These are phyloP conservation scores for Megaceryle maxima DNA, from an alignment of 2,113 vertebrate species.

Conservation along the genomic window DNA sequence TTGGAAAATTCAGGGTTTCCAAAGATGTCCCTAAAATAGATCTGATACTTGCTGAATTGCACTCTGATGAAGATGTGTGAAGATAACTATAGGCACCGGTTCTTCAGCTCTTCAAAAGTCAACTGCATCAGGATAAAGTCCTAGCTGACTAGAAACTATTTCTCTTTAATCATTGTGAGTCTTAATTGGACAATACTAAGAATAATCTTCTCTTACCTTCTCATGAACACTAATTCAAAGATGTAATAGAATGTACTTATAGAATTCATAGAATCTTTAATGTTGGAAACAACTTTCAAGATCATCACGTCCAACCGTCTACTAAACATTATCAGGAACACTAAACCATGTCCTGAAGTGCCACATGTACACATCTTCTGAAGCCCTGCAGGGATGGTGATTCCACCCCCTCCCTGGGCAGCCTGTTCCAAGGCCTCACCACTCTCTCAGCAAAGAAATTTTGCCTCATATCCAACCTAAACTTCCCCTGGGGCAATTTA, in stretches of 20 bases:
- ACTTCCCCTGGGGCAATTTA: no score
- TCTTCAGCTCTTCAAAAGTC: neutral
- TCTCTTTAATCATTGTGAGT: rapidly evolving
- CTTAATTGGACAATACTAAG: neutral
- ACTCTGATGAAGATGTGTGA: neutral
- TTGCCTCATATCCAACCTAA: no score
- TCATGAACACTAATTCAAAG: neutral
- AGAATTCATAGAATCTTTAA: no score
- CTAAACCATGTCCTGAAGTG: no score
- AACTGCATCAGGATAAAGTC: neutral
- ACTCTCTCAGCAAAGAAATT: no score
- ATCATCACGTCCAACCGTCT: no score
- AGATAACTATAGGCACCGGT: neutral
- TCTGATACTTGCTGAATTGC: neutral
- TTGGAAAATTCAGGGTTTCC: neutral
- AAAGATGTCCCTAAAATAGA: neutral
- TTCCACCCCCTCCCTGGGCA: no score
- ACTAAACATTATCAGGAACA: no score
- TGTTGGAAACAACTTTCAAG: no score
- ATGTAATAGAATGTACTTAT: neutral
- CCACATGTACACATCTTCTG: no score
- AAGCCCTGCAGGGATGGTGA: no score
- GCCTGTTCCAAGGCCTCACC: no score
- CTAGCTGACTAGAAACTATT: neutral
- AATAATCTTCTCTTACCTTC: neutral